Evolutionary conservation across 2,888 invertebrate species (phyloP), one percentile per base, ranked within the genome.

Genomic region (Rhingia rostrata): DNA sequence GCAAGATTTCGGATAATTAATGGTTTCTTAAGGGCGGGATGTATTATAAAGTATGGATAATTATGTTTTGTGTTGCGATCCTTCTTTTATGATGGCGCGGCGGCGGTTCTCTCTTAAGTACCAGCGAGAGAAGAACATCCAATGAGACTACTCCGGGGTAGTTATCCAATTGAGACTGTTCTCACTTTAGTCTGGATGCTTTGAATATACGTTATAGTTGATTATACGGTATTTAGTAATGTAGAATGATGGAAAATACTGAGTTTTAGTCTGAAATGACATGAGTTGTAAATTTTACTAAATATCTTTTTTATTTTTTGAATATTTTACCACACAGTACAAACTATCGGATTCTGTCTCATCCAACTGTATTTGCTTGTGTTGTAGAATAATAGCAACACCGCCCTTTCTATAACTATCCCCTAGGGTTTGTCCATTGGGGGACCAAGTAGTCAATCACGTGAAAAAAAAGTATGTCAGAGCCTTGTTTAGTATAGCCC

Each of bases 21-120:
- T 84, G 80, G 80, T 74, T 84, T 70, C 74, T 70, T 49, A 66
- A 84, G 84, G 80, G 80, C 74, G 84, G 79, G 45, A 58, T 70
- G 75, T 73, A 74, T 80, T 80, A 58, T 58, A 61, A 79, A 74
- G 61, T 83, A 79, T 74, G 73, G 79, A 79, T 83, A 79, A 73
- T 83, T 79, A 83, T 72, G 54, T 66, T 77, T 72, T 82, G 51
- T 32, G 72, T 77, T 72, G 64, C 35, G 72, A 78, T 66, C 66
- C 54, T 66, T 72, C 39, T 64, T 77, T 70, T 4, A 32, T 22
- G 35, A 33, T 45, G 43, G 63, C 64, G 73, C 12, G 35, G 22
- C 39, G 43, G 63, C 64, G 73, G 79, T 32, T 53, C 37, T 9
- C 4, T 66, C 30, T 54, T 45, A 66, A 66, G 79, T 79, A 60